Evolutionary conservation across 2,113 vertebrate species (phyloP), one percentile per base, ranked within the genome.

Genomic region (Petroica traversi): DNA sequence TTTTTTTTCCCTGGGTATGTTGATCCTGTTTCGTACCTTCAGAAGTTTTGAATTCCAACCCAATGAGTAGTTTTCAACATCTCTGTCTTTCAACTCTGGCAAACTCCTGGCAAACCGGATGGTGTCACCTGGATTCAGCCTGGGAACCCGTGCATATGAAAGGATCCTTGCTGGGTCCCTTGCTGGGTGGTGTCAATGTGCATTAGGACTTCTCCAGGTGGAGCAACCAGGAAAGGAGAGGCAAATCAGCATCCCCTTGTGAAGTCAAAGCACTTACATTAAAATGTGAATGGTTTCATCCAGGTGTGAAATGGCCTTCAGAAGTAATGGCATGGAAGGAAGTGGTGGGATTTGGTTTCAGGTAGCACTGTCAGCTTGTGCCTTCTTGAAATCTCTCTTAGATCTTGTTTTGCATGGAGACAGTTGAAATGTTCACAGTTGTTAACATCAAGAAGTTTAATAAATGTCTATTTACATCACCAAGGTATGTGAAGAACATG

Each of bases 241-340:
- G 59, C 41, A 81, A 91, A 91, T 89, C 68, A 75, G 7, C 24
- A 23, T 81, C 15, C 12, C 36, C 49, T 63, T 29, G 63, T 89
- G 76, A 94, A 93, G 31, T 75, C 64, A 81, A 45, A 81, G 64
- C n/a, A n/a, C 33, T n/a, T 86, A 29, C 8, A 72, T 96, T 93
- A 84, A 80, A 92, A 92, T 91, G 55, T 78, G 89, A 94, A 89
- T 92, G 58, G 46, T 75, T 83, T 77, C 71, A 74, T 71, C 29
- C 29, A 34, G 57, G 61, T 95, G 92, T 89, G 76, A 95, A 95
- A 62, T 28, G 19, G 48, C 55, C 61, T 92, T 93, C 41, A 72
- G 63, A 90, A 90, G 38, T 91, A 15, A n/a, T 43, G 46, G 15
- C 51, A 19, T 12, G 48, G 72, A 55, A 77, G 28, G 58, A 90